phyloP scores from a whole-genome alignment of 2,888 invertebrate species.

The Cantharis flavilabris region DNA sequence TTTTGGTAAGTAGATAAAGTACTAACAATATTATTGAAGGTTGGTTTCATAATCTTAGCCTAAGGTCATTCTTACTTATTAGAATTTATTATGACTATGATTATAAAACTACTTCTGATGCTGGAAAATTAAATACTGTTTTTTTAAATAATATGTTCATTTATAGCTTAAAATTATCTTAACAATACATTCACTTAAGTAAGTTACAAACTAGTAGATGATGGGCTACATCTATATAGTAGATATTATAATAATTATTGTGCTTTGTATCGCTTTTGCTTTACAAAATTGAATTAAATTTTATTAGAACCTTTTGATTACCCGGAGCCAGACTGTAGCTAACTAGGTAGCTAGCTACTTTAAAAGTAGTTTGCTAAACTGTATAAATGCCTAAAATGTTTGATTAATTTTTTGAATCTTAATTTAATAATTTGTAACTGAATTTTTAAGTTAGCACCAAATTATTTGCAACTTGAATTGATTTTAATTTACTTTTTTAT shows the following conservation, averaged over 20 bases:
- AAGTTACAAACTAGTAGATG: slow-evolving; percentile 17
- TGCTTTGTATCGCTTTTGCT: no score
- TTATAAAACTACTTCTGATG: neutral
- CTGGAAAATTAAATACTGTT: neutral
- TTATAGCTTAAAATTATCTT: slow-evolving; percentile 33
- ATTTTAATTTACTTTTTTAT: slow-evolving; percentile 10
- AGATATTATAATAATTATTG: neutral
- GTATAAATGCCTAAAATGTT: neutral
- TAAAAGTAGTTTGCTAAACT: neutral
- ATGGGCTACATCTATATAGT: neutral
- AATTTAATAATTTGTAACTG: neutral
- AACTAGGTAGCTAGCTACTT: neutral
- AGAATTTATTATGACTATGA: neutral
- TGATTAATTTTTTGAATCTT: neutral
- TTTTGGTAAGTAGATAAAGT: slow-evolving; percentile 71
- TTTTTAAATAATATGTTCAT: slow-evolving; percentile 2
- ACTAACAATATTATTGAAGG: slow-evolving; percentile 34
- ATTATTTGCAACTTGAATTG: neutral
- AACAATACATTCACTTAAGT: slow-evolving; percentile 28
- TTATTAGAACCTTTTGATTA: neutral
- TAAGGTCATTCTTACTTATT: neutral
- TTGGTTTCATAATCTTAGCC: neutral
- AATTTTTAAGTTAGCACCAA: neutral
- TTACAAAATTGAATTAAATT: no score
- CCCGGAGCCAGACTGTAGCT: neutral